phyloP scores from a whole-genome alignment of 2,113 vertebrate species.

The Trachemys scripta region DNA sequence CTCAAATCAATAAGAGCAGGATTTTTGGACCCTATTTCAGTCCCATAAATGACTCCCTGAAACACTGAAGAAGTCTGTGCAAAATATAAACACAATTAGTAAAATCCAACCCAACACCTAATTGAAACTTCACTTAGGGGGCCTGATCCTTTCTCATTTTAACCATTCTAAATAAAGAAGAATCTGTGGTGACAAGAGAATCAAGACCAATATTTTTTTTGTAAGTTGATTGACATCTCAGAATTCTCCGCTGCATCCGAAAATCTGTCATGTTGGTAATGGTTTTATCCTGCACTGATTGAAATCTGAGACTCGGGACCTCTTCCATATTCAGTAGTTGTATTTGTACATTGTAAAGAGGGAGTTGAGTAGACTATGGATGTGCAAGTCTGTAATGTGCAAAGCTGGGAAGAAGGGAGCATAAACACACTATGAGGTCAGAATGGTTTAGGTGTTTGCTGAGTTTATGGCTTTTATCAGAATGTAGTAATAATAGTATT shows the following conservation, averaged over 20 bases:
- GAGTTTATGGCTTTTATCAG: constrained; percentile 46
- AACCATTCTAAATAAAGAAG: background rate
- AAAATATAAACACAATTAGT: background rate
- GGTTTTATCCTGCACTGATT: background rate
- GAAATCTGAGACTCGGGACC: background rate
- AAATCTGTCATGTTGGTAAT: accelerated
- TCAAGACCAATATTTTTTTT: background rate
- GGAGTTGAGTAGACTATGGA: background rate
- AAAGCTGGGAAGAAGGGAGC: background rate
- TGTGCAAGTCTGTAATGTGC: background rate
- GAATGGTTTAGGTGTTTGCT: constrained; percentile 56
- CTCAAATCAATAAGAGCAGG: background rate
- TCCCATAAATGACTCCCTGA: background rate
- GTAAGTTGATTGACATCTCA: background rate
- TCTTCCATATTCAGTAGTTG: background rate
- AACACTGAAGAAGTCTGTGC: background rate
- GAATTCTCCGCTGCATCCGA: background rate
- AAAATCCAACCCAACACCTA: background rate
- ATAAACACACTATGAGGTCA: constrained; percentile 9
- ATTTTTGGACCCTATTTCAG: background rate
- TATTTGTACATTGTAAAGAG: accelerated
- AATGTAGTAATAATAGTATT: constrained; percentile 60
- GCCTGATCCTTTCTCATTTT: background rate
- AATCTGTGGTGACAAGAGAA: background rate
- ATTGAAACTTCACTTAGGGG: background rate